Conservation (phyloP, 2,113 vertebrate genomes). For the Sprattus sprattus region DNA sequence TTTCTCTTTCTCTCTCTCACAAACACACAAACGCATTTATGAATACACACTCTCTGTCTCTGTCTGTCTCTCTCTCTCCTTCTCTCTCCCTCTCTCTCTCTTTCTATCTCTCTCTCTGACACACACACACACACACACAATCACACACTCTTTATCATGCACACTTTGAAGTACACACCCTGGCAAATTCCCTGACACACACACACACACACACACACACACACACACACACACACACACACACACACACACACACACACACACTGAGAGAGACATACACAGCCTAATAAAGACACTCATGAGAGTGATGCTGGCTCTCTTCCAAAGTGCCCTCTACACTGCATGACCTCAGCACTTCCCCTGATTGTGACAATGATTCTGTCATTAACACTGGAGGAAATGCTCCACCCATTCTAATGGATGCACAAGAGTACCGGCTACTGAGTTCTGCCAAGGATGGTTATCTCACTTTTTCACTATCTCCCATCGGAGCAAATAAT, state of each 20-base stretch:
- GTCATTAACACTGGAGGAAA: background rate
- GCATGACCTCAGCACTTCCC: background rate
- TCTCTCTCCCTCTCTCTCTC: no score
- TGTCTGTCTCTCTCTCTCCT: no score
- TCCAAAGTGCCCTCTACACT: background rate
- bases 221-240: conserved; percentile 33
- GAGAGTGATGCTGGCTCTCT: background rate
- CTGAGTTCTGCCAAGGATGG: no score
- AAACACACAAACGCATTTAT: background rate
- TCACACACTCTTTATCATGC: background rate
- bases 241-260: conserved; percentile 12
- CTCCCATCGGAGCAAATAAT: no score
- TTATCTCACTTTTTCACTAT: no score
- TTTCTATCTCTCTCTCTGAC: no score
- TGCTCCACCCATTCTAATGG: background rate
- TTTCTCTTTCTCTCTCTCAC: background rate
- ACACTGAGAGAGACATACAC: background rate
- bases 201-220: conserved; percentile 7
- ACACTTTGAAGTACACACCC: no score
- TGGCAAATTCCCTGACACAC: background rate
- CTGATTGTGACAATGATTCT: background rate
- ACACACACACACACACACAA: conserved; percentile 2
- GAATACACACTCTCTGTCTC: no score
- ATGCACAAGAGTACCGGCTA: background rate
- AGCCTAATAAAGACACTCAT: background rate